These are phyloP conservation scores for Agrochola lota DNA, from an alignment of 2,888 invertebrate genomes.

Conservation along the genomic window DNA sequence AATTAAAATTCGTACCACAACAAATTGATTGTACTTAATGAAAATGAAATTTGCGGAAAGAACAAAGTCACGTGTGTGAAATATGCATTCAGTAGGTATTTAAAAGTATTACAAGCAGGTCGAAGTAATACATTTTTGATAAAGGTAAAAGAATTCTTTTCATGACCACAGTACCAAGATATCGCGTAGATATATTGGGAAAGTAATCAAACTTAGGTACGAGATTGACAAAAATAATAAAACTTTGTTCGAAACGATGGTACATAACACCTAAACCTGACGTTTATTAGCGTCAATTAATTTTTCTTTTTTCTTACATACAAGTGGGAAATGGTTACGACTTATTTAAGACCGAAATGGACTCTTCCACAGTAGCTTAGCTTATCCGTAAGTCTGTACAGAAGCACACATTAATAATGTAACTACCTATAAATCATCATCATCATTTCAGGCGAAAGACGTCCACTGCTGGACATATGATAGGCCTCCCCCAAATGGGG, in stretches of 20 bases:
- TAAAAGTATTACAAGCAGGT: neutral
- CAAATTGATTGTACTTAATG: slow-evolving; percentile 60
- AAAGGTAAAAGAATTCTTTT: neutral
- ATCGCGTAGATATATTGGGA: neutral
- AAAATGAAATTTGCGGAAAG: slow-evolving; percentile 42
- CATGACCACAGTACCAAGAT: neutral
- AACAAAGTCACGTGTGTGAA: slow-evolving; percentile 36
- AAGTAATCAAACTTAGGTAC: slow-evolving; percentile 2
- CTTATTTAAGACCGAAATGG: neutral
- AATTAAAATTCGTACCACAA: slow-evolving; percentile 51
- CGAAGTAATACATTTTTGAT: neutral
- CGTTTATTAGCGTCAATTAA: neutral
- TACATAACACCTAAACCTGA: neutral
- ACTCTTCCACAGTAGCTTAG: neutral
- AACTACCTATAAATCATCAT: neutral
- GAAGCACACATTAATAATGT: neutral
- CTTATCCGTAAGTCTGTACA: neutral
- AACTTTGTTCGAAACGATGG: neutral
- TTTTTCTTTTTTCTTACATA: neutral
- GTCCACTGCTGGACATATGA: no score
- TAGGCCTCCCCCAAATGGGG: no score
- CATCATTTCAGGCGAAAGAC: no score
- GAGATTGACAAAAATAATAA: neutral
- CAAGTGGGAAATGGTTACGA: neutral
- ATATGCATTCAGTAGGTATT: slow-evolving; percentile 4